Evolutionary conservation across 92 coral and sea anemone species (phyloP).

Genomic region (Porites divaricata): DNA sequence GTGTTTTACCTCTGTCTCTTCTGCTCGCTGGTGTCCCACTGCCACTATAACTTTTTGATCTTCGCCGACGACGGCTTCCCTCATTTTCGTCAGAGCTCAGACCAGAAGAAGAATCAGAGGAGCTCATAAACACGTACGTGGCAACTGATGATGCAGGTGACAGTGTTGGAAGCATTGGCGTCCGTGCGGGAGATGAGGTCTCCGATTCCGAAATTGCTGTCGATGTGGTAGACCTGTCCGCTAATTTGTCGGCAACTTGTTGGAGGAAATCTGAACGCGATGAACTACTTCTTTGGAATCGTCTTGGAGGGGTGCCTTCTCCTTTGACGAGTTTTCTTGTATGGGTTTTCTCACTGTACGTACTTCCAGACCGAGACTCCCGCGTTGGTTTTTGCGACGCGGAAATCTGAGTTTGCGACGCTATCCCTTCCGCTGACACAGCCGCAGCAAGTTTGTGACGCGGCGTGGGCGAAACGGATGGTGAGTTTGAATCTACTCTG

Average conservation of each 20-base stretch:
- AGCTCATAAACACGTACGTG: slow-evolving; percentile 77
- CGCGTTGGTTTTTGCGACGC: slow-evolving; percentile 22
- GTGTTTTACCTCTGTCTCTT: slow-evolving; percentile 30
- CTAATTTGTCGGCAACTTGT: slow-evolving; percentile 82
- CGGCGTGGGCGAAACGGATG: slow-evolving; percentile 16
- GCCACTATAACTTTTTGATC: slow-evolving; percentile 48
- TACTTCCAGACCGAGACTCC: slow-evolving; percentile 36
- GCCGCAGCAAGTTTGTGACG: slow-evolving; percentile 34
- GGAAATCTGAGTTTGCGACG: slow-evolving; percentile 2
- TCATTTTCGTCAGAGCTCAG: slow-evolving; percentile 65
- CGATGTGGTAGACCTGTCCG: slow-evolving; percentile 70
- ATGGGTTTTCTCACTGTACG: slow-evolving; percentile 32
- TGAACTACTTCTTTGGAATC: slow-evolving; percentile 54
- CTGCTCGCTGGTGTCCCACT: slow-evolving; percentile 56
- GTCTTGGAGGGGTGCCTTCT: slow-evolving; percentile 57
- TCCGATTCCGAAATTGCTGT: slow-evolving; percentile 75
- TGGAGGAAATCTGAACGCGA: slow-evolving; percentile 76
- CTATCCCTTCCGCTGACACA: slow-evolving; percentile 40
- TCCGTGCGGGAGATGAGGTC: slow-evolving; percentile 85
- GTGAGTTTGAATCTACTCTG: slow-evolving; percentile 30
- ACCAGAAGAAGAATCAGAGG: slow-evolving; percentile 83
- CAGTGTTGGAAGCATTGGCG: slow-evolving; percentile 96
- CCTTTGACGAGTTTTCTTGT: slow-evolving; percentile 19
- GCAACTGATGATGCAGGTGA: slow-evolving; percentile 94
- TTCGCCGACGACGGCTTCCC: slow-evolving; percentile 29